Evolutionary conservation across 2,888 invertebrate species (phyloP), one percentile per base, ranked within the genome.

Genomic region (Caenorhabditis afra): DNA sequence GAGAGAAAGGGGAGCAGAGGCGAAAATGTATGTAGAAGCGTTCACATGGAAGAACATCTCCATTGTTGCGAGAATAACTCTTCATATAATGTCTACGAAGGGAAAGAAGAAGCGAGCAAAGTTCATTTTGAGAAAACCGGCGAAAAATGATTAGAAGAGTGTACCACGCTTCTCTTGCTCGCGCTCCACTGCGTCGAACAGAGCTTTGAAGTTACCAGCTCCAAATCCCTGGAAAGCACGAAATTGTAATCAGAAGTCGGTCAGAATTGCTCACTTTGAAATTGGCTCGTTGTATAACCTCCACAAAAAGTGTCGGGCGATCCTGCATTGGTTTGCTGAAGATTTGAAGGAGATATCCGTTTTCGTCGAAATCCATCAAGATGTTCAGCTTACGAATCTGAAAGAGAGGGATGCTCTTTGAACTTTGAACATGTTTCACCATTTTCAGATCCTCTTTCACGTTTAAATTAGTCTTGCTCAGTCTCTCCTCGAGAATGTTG

Each of bases 171-270:
- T 94, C 12, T 93, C 95, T 92, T 99, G 99, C 88, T 99, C 98
- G 64, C 94, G 90, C 92, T 99, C 98, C 86, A 99, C 96, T 0
- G 98, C 96, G 91, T 97, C 96, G 91, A 99, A 99, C 12, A 99
- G 92, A 0, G 97, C 95, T 91, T 98, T 97, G 92, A 99, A 99
- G 91, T 99, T 99, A 35, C 98, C 98, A 86, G 97, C 98, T 59
- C 99, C 99, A 91, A 99, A 99, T 65, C 99, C 99, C 97, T 99
- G 91, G 45, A 70, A 68, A 12, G 16, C 22, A 52, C 20, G 12
- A 7, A 14, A 16, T 23, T 47, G 14, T n/a, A 35, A 18, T 18
- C 3, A 23, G 29, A 65, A 35, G 39, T 11, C 14, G 20, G 29
- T 22, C n/a, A 16, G 35, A 41, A 18, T 20, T 5, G 52, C 57